These are phyloP conservation scores for Plectus sambesii DNA, from an alignment of 1,140 invertebrate species.

Conservation along the genomic window DNA sequence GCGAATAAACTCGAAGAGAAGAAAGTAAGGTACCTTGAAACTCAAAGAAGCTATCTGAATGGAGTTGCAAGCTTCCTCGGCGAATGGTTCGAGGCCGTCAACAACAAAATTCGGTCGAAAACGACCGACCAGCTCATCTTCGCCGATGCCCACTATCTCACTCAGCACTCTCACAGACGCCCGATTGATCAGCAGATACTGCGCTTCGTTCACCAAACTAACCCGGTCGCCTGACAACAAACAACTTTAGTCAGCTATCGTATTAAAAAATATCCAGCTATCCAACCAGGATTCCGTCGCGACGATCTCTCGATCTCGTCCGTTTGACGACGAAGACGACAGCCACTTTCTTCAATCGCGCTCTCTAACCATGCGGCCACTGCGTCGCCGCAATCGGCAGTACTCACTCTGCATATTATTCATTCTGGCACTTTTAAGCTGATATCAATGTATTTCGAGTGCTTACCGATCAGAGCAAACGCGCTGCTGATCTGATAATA, in stretches of 20 bases:
- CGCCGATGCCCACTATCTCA: constrained; percentile 50
- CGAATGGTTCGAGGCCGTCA: constrained; percentile 52
- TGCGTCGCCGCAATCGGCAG: constrained; percentile 67
- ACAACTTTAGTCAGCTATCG: constrained; percentile 45
- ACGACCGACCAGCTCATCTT: constrained; percentile 50
- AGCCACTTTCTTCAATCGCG: constrained; percentile 55
- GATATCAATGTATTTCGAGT: constrained; percentile 7
- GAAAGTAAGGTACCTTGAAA: constrained; percentile 54
- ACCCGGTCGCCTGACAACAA: constrained; percentile 41
- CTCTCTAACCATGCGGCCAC: constrained; percentile 64
- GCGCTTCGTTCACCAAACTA: constrained; percentile 72
- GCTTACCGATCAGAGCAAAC: background rate
- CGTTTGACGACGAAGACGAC: constrained; percentile 20
- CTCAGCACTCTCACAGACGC: constrained; percentile 61
- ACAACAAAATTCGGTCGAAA: constrained; percentile 56
- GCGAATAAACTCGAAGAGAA: constrained; percentile 20
- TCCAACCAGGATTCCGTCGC: constrained; percentile 48
- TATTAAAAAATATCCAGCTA: constrained; percentile 39
- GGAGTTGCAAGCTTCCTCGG: constrained; percentile 62
- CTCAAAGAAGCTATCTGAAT: constrained; percentile 58
- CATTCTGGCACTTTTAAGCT: constrained; percentile 11
- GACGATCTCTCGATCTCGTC: constrained; percentile 40
- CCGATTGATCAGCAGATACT: constrained; percentile 68
- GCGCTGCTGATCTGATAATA: constrained; percentile 58
- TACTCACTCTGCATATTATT: constrained; percentile 58